Evolutionary conservation across 2,113 vertebrate species (phyloP).

Genomic region (Nothoprocta perdicaria): DNA sequence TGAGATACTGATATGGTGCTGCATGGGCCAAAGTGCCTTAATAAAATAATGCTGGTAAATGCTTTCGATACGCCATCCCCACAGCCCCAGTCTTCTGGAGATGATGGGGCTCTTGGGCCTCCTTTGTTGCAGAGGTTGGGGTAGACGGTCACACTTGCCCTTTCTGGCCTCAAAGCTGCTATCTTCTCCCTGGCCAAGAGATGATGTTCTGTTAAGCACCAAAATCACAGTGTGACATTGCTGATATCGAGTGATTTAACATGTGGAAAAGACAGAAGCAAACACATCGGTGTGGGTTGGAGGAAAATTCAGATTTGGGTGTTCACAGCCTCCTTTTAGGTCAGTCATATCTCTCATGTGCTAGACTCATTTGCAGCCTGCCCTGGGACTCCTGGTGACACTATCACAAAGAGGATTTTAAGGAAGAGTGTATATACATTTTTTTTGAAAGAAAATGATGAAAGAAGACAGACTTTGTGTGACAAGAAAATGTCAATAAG

Average conservation of each 20-base stretch:
- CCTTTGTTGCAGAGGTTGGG: neutral
- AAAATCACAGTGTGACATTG: neutral
- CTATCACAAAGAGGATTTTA: rapidly evolving
- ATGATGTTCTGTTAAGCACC: rapidly evolving
- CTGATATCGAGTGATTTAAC: neutral
- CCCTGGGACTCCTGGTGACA: neutral
- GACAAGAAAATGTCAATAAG: neutral
- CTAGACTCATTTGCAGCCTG: neutral
- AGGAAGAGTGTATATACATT: too few species aligned
- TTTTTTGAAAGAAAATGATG: too few species aligned
- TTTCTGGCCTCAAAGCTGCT: neutral
- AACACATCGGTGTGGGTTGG: rapidly evolving
- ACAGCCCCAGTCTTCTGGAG: rapidly evolving
- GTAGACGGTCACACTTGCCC: neutral
- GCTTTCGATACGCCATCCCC: neutral
- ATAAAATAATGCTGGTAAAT: neutral
- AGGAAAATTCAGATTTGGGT: neutral
- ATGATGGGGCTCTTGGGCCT: neutral
- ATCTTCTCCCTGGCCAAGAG: neutral
- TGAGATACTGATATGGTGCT: neutral
- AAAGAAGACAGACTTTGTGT: neutral
- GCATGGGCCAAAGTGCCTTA: neutral
- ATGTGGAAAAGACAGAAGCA: neutral
- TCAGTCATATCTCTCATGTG: neutral
- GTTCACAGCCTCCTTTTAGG: neutral